Conservation (phyloP, 2,797 vertebrate genomes). For the Astyanax mexicanus region DNA sequence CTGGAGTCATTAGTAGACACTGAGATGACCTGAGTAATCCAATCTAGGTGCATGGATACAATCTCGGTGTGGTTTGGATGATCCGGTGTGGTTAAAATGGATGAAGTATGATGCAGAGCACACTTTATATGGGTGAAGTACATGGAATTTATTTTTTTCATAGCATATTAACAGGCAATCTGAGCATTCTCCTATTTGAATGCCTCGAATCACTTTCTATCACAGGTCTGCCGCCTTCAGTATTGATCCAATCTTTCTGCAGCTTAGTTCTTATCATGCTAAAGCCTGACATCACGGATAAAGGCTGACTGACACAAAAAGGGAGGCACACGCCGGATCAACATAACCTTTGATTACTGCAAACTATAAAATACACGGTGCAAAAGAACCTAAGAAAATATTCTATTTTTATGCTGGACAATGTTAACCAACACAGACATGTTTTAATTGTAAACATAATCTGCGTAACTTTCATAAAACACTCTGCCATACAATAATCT, state of each 20-base stretch:
- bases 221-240: slow-evolving; percentile 39
- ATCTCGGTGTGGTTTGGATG: slow-evolving; percentile 29
- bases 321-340: slow-evolving; percentile 34
- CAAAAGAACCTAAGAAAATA: neutral
- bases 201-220: slow-evolving; percentile 45
- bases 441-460: no score
- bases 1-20: slow-evolving; percentile 71
- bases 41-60: slow-evolving; percentile 57
- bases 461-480: no score
- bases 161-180: slow-evolving; percentile 50
- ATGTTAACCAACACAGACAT: no score
- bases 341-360: neutral
- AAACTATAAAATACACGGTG: slow-evolving; percentile 9
- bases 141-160: slow-evolving; percentile 22
- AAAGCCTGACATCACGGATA: slow-evolving; percentile 33
- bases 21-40: slow-evolving; percentile 64
- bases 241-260: slow-evolving; percentile 46
- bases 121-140: slow-evolving; percentile 30
- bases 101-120: slow-evolving; percentile 29
- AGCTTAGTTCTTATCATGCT: slow-evolving; percentile 42
- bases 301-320: slow-evolving; percentile 36
- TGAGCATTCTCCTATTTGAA: slow-evolving; percentile 40
- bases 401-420: no score
- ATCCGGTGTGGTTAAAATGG: slow-evolving; percentile 15
- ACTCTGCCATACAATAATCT: no score